phyloP scores from a whole-genome alignment of 2,113 vertebrate genomes.

The Anoura caudifer region DNA sequence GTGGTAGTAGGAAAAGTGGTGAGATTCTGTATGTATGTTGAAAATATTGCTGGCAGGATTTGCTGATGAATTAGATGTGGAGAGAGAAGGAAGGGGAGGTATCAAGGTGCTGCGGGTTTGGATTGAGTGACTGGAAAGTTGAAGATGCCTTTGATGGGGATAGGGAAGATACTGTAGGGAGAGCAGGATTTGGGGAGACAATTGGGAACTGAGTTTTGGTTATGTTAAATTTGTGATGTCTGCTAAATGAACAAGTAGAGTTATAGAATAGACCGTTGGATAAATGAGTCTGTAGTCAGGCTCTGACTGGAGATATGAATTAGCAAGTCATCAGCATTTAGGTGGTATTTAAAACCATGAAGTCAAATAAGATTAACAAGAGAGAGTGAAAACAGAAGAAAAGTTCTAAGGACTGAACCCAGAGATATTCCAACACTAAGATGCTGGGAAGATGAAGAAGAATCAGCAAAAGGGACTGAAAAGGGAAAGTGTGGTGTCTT shows the following conservation, averaged over 20 bases:
- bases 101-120: neutral
- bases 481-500: neutral
- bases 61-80: neutral
- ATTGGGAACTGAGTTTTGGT: neutral
- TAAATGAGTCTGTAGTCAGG: neutral
- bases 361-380: neutral
- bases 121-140: neutral
- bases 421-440: neutral
- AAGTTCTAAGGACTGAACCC: neutral
- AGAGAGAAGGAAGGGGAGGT: neutral
- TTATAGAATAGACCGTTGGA: neutral
- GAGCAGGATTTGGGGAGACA: neutral
- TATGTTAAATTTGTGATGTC: neutral
- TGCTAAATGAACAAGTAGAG: neutral
- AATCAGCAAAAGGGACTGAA: neutral
- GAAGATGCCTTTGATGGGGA: neutral
- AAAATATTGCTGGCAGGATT: neutral
- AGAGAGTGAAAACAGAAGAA: neutral
- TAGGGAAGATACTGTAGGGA: neutral
- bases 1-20: neutral
- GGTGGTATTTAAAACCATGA: conserved; percentile 4
- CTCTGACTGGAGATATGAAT: neutral
- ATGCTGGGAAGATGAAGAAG: neutral
- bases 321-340: neutral
- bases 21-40: neutral